Base-by-base conservation (phyloP, 2,113 vertebrate species). In the Eptesicus fuscus region DNA sequence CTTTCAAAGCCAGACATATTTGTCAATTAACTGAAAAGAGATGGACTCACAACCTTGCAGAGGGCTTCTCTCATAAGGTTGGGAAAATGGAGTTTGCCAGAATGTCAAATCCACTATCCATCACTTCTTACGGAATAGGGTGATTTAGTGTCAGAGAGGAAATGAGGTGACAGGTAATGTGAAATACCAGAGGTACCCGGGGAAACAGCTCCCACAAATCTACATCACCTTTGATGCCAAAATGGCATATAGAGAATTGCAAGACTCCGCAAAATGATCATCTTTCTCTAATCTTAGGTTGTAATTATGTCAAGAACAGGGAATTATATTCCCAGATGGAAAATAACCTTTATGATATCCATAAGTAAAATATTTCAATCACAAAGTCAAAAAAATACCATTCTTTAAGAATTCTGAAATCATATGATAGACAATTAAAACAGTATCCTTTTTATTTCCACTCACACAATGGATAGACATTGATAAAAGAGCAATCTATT, bases 391-490 rank as follows among this genome's bases (percentile, higher is more conserved):
- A 94, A 65, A n/a, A 65, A 32, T 20, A 5, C 12, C 18, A 82
- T 47, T 67, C 51, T 70, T 77, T 53, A 61, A 61, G n/a, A 35
- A 84, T 93, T 89, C 92, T 87, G 77, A 95, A 93, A 73, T 61
- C 35, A 82, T 83, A 63, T 74, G 73, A 83, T 59, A 63, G 67
- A 65, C 37, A 35, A 83, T 82, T 88, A 73, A 94, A 91, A 80
- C 88, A 94, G 44, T 82, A 87, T 53, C 23, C 51, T 53, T 96
- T 95, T 91, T 78, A 86, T 95, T 93, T 94, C 53, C 80, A 53
- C 51, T 70, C 40, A 53, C 20, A 91, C 59, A 94, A 86, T 37
- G 51, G 35, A 90, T 69, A 96, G 85, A 92, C 80, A 92, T 82
- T 92, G 83, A 89, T 20, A 49, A 67, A 47, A 87, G 40, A 87